Percentiles rank a stretch among this genome's conserved stretches.
Evolutionary conservation across 1,140 invertebrate genomes (phyloP).

Genomic region (Aethina tumida): DNA sequence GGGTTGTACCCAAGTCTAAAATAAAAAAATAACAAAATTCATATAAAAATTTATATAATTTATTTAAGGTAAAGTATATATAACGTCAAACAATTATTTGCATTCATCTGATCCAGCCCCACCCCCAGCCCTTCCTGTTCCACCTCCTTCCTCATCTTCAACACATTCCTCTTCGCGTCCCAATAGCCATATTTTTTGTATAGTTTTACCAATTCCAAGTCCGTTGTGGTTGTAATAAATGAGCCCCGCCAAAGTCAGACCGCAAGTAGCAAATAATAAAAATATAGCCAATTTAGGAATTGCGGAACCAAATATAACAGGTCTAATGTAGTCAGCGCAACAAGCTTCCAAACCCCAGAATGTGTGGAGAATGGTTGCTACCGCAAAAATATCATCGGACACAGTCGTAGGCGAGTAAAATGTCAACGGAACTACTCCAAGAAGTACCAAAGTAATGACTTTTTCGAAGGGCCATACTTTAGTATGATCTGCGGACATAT

Average conservation of each 20-base stretch:
- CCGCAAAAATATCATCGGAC: slow-evolving; percentile 53
- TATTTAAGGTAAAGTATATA: too few relatives aligned
- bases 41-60: too few relatives aligned
- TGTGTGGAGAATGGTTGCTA: slow-evolving; percentile 54
- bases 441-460: slow-evolving; percentile 44
- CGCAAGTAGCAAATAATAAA: slow-evolving; percentile 60
- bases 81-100: too few relatives aligned
- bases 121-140: too few relatives aligned
- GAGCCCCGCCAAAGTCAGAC: slow-evolving; percentile 73
- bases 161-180: too few relatives aligned
- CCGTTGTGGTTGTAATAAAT: slow-evolving; percentile 83
- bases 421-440: slow-evolving; percentile 53
- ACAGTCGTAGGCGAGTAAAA: slow-evolving; percentile 48
- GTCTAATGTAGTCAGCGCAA: slow-evolving; percentile 75
- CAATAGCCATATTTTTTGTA: slow-evolving; percentile 70
- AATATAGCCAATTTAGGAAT: slow-evolving; percentile 64
- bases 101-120: too few relatives aligned
- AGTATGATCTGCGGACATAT: slow-evolving; percentile 28
- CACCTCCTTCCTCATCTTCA: too few relatives aligned
- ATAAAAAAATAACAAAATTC: slow-evolving; percentile 10
- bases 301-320: slow-evolving; percentile 61
- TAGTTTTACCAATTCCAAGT: slow-evolving; percentile 67
- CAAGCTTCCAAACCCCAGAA: slow-evolving; percentile 83
- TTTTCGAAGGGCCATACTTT: slow-evolving; percentile 58
- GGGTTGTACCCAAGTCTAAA: slow-evolving; percentile 31